These are phyloP conservation scores for Taeniopygia guttata DNA, from an alignment of 2,797 vertebrate genomes.

Conservation along the genomic window DNA sequence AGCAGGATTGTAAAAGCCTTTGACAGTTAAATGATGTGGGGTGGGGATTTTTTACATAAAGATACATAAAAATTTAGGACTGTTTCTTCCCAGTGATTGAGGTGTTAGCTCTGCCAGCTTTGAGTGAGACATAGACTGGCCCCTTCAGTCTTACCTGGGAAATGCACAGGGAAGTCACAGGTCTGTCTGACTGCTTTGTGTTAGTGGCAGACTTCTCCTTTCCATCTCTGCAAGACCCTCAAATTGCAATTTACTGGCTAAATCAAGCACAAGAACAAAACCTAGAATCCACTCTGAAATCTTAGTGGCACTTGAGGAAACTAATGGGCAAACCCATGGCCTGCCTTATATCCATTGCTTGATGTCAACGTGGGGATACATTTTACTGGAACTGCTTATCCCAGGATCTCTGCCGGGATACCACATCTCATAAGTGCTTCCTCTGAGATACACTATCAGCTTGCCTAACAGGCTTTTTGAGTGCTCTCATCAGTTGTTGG, in stretches of 20 bases:
- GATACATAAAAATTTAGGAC: background rate
- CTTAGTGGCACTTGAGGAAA: background rate
- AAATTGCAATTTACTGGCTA: background rate
- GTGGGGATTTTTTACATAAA: background rate
- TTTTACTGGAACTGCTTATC: slow-evolving; percentile 11
- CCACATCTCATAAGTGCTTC: background rate
- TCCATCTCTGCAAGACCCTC: background rate
- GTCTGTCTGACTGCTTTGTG: background rate
- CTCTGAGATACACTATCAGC: background rate
- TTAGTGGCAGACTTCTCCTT: background rate
- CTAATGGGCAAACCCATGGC: background rate
- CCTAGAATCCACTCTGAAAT: background rate
- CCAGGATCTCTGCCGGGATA: background rate
- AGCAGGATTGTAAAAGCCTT: slow-evolving; percentile 14
- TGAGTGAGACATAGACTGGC: background rate
- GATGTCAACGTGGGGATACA: fast-evolving
- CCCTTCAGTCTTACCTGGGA: slow-evolving; percentile 16
- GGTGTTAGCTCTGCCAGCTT: background rate
- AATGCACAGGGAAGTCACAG: background rate
- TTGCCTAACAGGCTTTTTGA: background rate
- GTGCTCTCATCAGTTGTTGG: background rate
- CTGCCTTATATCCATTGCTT: background rate
- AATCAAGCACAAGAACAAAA: background rate
- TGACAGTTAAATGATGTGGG: background rate
- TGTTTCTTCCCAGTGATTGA: background rate